phyloP scores from a whole-genome alignment of 2,113 vertebrate genomes.

The Saguinus midas region DNA sequence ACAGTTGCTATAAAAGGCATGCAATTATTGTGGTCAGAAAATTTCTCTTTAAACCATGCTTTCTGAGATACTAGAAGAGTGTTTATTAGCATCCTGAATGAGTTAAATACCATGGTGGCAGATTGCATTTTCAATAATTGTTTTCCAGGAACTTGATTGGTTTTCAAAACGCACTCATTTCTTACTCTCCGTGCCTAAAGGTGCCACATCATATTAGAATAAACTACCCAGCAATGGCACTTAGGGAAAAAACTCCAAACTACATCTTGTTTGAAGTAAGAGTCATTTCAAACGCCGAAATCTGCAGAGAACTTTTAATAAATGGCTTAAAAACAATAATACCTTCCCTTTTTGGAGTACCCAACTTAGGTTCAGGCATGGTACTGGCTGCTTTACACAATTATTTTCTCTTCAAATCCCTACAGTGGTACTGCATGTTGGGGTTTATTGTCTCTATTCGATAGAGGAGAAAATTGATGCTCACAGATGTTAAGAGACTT shows the following conservation, averaged over 20 bases:
- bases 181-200: background rate
- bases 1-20: slow-evolving; percentile 53
- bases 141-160: slow-evolving; percentile 3
- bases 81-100: slow-evolving; percentile 55
- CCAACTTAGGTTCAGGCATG: background rate
- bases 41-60: slow-evolving; percentile 25
- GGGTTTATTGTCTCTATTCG: slow-evolving; percentile 1
- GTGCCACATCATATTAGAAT: background rate
- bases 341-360: background rate
- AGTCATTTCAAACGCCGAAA: background rate
- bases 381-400: background rate
- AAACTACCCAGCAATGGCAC: background rate
- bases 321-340: background rate
- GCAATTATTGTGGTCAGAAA: slow-evolving; percentile 46
- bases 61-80: slow-evolving; percentile 19
- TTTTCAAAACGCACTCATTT: slow-evolving; percentile 38
- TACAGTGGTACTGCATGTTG: background rate
- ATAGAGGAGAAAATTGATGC: slow-evolving; percentile 5
- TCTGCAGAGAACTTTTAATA: slow-evolving; percentile 9
- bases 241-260: slow-evolving; percentile 7
- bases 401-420: background rate
- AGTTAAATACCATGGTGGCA: slow-evolving; percentile 28
- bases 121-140: slow-evolving; percentile 44
- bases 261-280: background rate
- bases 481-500: background rate